Conservation (phyloP, 2,113 vertebrate species). For the Chionis minor region DNA sequence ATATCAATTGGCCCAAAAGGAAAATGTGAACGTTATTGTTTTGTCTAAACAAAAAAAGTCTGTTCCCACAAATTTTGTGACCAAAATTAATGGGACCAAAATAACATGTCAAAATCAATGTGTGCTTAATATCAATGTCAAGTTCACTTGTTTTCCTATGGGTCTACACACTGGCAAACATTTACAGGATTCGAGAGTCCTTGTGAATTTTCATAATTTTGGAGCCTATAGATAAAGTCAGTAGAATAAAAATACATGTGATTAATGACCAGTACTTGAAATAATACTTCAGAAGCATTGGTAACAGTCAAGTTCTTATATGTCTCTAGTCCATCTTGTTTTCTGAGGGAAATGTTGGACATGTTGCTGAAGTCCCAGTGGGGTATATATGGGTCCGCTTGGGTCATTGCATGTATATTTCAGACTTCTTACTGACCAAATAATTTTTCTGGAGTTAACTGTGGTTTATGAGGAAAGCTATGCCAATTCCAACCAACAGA, state of each 20-base stretch:
- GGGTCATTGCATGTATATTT: background rate
- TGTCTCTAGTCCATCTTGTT: background rate
- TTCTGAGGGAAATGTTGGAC: background rate
- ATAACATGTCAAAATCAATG: background rate
- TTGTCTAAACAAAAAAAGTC: background rate
- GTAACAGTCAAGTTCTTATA: background rate
- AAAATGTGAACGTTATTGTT: background rate
- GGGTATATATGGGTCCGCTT: background rate
- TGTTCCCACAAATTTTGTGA: background rate
- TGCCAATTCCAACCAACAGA: background rate
- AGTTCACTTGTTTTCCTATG: background rate
- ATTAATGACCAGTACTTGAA: background rate
- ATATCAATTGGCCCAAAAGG: background rate
- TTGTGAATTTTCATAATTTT: background rate
- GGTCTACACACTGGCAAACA: background rate
- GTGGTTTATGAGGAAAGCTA: background rate
- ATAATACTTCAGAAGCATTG: background rate
- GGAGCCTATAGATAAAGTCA: background rate
- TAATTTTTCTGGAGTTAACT: background rate
- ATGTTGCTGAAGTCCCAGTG: background rate
- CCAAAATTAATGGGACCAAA: background rate
- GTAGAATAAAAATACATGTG: background rate
- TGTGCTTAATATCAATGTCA: background rate
- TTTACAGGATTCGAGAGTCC: background rate
- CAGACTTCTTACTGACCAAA: background rate